Conservation (phyloP, 2,113 vertebrate species). For the Corythoichthys haematopterus region DNA sequence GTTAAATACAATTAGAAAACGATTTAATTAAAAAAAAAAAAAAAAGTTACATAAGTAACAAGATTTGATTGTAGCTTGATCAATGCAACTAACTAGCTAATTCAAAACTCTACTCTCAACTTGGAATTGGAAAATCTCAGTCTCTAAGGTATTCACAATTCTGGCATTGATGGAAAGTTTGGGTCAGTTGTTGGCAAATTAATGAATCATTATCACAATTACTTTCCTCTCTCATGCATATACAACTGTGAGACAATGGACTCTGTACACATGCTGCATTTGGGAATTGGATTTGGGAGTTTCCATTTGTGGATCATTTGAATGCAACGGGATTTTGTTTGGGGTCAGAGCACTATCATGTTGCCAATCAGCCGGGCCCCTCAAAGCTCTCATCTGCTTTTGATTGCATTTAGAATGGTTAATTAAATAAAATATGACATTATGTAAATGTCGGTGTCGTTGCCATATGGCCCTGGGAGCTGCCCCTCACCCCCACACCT, state of each 20-base stretch:
- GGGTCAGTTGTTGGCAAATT: conserved; percentile 1
- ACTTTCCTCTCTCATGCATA: conserved; percentile 12
- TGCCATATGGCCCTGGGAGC: conserved; percentile 66
- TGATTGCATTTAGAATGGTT: conserved; percentile 73
- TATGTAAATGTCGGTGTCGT: conserved; percentile 72
- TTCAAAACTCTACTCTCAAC: neutral
- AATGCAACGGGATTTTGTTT: conserved; percentile 49
- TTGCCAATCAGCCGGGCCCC: conserved; percentile 65
- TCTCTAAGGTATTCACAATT: neutral
- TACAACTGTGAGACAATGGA: conserved; percentile 17
- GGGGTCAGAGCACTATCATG: conserved; percentile 66
- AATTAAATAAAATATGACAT: conserved; percentile 77
- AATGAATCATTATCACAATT: conserved; percentile 40
- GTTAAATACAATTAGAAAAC: too few species aligned
- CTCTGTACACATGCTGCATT: conserved; percentile 6
- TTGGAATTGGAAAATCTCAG: neutral
- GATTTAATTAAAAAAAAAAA: too few species aligned
- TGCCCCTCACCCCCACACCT: conserved; percentile 36
- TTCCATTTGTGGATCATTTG: conserved; percentile 57
- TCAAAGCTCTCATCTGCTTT: conserved; percentile 65
- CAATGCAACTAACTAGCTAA: neutral
- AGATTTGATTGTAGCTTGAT: neutral
- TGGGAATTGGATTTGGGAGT: conserved; percentile 38
- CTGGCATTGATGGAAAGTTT: neutral
- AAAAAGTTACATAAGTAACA: neutral